Evolutionary conservation across 2,797 vertebrate species (phyloP).

Genomic region (Scolopax bukidnonensis): DNA sequence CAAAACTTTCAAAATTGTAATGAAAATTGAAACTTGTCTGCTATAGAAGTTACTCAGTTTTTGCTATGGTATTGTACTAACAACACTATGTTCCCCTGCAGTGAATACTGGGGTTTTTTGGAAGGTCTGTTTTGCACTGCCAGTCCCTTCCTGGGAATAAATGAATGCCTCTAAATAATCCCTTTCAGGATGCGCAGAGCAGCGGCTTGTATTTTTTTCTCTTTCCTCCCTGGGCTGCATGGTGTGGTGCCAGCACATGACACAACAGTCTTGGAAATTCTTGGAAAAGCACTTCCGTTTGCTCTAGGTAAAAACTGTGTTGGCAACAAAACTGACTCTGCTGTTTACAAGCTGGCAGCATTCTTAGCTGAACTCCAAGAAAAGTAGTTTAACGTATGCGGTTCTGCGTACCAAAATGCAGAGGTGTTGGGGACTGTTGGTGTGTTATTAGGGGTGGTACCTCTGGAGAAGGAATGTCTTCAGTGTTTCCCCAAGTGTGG

Average conservation of each 20-base stretch:
- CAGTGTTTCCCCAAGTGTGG: slow-evolving; percentile 11
- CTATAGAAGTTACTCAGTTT: not conserved
- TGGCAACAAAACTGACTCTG: slow-evolving; percentile 59
- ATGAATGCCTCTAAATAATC: not conserved
- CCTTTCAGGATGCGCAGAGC: not conserved
- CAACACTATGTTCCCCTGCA: not conserved
- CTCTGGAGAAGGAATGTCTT: slow-evolving; percentile 25
- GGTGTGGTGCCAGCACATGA: slow-evolving; percentile 59
- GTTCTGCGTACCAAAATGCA: slow-evolving; percentile 20
- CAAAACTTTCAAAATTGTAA: not conserved
- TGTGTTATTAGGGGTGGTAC: slow-evolving; percentile 28
- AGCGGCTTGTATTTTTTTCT: slow-evolving; percentile 16
- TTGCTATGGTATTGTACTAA: not conserved
- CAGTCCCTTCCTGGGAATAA: slow-evolving; percentile 5
- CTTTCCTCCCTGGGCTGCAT: slow-evolving; percentile 1
- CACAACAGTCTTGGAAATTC: slow-evolving; percentile 70
- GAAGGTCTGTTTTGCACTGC: not conserved
- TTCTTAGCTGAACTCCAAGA: slow-evolving; percentile 37
- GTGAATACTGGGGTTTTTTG: not conserved
- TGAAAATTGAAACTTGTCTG: not conserved
- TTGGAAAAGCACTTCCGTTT: slow-evolving; percentile 76
- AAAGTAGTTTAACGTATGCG: slow-evolving; percentile 26
- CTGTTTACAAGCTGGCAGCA: slow-evolving; percentile 63
- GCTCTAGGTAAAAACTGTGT: slow-evolving; percentile 70
- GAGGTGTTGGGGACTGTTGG: slow-evolving; percentile 36